Evolutionary conservation across 2,888 invertebrate species (phyloP).

Genomic region (Amorpha juglandis): DNA sequence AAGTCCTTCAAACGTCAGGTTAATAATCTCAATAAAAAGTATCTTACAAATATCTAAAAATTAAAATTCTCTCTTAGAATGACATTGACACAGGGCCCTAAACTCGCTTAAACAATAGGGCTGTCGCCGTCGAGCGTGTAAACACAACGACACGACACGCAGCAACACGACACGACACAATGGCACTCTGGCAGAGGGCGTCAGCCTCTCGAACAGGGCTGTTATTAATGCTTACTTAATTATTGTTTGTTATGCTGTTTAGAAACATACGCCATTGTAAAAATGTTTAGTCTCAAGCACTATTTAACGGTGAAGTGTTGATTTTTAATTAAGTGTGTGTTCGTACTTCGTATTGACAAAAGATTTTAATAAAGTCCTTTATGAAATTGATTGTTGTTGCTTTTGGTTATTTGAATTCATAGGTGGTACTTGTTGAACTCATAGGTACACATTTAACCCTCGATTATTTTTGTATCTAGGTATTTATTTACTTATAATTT

Average conservation of each 20-base stretch:
- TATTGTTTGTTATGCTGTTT: constrained; percentile 44
- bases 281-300: constrained; percentile 37
- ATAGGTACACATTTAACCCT: not conserved
- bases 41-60: constrained; percentile 42
- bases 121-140: constrained; percentile 60
- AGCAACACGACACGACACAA: constrained; percentile 42
- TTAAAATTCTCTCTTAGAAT: constrained; percentile 53
- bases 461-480: not conserved
- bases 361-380: not conserved
- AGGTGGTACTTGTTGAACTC: not conserved
- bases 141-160: constrained; percentile 52
- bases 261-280: constrained; percentile 37
- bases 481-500: no score
- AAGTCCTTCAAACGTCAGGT: not conserved
- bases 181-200: constrained; percentile 48
- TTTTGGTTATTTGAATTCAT: constrained; percentile 6
- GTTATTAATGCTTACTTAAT: constrained; percentile 48
- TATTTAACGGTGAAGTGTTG: constrained; percentile 25
- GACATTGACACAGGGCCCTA: constrained; percentile 61
- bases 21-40: constrained; percentile 33
- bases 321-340: constrained; percentile 29
- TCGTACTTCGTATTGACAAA: constrained; percentile 25
- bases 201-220: constrained; percentile 40
- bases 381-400: not conserved
- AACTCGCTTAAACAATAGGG: constrained; percentile 60